phyloP scores from a whole-genome alignment of 2,888 invertebrate genomes.

The Nycteola revayana region DNA sequence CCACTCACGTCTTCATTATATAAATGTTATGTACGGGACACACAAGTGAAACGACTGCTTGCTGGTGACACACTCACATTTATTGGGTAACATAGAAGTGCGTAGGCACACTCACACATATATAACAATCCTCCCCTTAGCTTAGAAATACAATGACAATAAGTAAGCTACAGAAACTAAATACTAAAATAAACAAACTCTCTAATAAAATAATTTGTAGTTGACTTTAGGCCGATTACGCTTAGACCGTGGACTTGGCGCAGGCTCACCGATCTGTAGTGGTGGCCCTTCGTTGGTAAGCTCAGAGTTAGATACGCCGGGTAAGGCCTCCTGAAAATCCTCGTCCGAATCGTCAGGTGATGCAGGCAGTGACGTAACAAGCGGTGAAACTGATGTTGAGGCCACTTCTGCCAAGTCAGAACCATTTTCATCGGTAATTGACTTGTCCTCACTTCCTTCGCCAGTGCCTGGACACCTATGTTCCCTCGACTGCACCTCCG shows the following conservation, averaged over 20 bases:
- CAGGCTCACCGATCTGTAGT: conserved; percentile 1
- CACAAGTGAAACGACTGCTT: too few relatives aligned
- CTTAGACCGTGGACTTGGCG: not conserved
- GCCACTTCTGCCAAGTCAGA: not conserved
- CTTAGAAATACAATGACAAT: too few relatives aligned
- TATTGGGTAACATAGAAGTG: too few relatives aligned
- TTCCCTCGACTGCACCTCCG: not conserved
- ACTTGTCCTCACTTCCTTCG: not conserved
- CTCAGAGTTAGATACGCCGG: not conserved
- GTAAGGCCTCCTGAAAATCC: conserved; percentile 1
- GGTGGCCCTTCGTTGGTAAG: not conserved
- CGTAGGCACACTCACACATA: too few relatives aligned
- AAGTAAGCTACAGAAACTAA: too few relatives aligned
- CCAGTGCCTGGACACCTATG: not conserved
- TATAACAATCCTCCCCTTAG: too few relatives aligned
- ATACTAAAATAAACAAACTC: too few relatives aligned
- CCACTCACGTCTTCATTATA: too few relatives aligned
- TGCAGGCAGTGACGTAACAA: not conserved
- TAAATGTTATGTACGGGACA: too few relatives aligned
- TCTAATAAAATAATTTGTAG: conserved; percentile 3
- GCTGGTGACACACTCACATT: too few relatives aligned
- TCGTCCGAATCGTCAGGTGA: conserved; percentile 1
- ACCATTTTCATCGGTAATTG: not conserved
- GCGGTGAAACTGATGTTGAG: not conserved
- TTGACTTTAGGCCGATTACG: conserved; percentile 5